Conservation (phyloP, 2,113 vertebrate species). For the Actinemys pallida region DNA sequence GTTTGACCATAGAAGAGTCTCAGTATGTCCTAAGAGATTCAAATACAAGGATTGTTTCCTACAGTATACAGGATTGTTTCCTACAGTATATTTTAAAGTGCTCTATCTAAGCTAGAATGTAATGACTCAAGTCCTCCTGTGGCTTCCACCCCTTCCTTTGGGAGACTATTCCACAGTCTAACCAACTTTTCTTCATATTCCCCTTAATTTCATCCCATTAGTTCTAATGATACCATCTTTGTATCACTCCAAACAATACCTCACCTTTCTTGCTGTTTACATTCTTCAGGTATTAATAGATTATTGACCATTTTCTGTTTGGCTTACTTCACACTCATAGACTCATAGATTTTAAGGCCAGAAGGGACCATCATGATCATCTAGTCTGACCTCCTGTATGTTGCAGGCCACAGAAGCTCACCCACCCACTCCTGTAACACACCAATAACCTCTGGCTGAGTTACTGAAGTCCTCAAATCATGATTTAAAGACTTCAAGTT, state of each 20-base stretch:
- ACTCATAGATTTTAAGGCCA: neutral
- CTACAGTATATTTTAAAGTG: neutral
- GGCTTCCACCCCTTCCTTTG: neutral
- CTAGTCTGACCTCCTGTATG: neutral
- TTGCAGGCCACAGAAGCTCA: too few species aligned
- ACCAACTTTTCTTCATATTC: neutral
- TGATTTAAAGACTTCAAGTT: neutral
- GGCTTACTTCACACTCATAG: neutral
- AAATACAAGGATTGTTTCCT: neutral
- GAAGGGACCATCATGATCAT: neutral
- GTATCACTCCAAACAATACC: neutral
- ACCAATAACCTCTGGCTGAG: neutral
- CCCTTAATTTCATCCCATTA: neutral
- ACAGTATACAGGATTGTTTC: neutral
- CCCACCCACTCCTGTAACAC: neutral
- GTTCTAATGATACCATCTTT: neutral
- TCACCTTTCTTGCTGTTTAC: neutral
- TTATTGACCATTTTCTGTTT: neutral
- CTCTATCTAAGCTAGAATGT: neutral
- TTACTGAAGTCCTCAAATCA: neutral
- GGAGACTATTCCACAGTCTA: neutral
- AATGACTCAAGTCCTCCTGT: neutral
- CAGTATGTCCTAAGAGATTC: neutral
- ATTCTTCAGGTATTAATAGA: neutral
- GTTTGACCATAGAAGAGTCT: constrained; percentile 4